These are phyloP conservation scores for Cyrtonyx montezumae DNA, from an alignment of 2,113 vertebrate genomes.

Conservation along the genomic window DNA sequence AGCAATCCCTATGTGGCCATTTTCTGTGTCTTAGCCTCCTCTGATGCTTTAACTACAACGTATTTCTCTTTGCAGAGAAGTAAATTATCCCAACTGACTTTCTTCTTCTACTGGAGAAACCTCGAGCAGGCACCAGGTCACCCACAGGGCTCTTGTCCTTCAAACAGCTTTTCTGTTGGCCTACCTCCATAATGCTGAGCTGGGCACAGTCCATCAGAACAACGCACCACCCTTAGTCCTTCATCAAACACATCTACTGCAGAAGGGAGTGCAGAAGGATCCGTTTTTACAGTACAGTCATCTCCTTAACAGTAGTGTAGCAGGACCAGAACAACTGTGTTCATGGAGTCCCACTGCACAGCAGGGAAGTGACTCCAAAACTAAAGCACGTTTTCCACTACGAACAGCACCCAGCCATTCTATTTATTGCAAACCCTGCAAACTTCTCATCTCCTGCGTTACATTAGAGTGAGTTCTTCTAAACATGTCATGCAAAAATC, in stretches of 20 bases:
- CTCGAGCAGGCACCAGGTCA: background rate
- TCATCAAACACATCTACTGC: conserved; percentile 23
- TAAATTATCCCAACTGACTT: background rate
- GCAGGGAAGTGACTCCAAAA: background rate
- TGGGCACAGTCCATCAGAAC: background rate
- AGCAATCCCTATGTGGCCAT: background rate
- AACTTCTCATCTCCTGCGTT: background rate
- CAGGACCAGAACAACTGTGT: background rate
- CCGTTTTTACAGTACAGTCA: conserved; percentile 9
- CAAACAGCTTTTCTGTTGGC: background rate
- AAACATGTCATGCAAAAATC: background rate
- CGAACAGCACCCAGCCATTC: background rate
- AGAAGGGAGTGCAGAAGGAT: background rate
- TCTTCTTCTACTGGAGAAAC: background rate
- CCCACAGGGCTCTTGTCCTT: background rate
- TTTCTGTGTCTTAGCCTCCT: background rate
- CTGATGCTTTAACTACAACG: background rate
- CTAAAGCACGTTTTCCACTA: background rate
- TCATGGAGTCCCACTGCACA: background rate
- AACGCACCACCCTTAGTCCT: conserved; percentile 3
- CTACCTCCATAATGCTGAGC: background rate
- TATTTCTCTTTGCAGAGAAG: background rate
- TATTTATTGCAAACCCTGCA: background rate
- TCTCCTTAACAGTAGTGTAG: background rate
- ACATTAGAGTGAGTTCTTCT: background rate